Evolutionary conservation across 2,888 invertebrate genomes (phyloP).

Genomic region (Sipunculus nudus): DNA sequence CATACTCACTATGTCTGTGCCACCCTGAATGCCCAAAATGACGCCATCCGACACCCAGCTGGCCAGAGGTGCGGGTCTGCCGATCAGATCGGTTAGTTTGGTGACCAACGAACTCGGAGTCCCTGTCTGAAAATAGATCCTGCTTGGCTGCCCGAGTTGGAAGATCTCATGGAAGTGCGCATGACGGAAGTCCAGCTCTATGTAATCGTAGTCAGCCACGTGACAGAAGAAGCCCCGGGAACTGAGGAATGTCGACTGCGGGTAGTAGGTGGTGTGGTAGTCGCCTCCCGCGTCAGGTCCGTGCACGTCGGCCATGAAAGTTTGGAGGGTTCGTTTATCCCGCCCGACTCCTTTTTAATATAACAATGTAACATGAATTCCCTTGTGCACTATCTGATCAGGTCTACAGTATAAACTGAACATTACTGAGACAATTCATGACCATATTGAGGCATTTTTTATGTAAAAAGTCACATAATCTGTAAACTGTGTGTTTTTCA

Average conservation of each 20-base stretch:
- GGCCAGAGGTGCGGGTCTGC: conserved; percentile 49
- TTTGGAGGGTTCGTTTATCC: conserved; percentile 50
- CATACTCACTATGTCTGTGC: conserved; percentile 44
- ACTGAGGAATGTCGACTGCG: conserved; percentile 54
- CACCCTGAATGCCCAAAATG: conserved; percentile 55
- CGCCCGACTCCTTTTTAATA: conserved; percentile 61
- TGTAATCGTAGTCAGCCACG: conserved; percentile 47
- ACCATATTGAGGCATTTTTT: too few species aligned
- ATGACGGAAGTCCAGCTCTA: conserved; percentile 48
- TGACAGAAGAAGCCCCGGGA: conserved; percentile 49
- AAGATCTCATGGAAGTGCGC: conserved; percentile 46
- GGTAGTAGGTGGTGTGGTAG: conserved; percentile 56
- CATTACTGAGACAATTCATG: too few species aligned
- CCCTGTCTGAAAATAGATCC: too few species aligned
- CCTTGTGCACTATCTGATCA: too few species aligned
- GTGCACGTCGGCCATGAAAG: conserved; percentile 46
- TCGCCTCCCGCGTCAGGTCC: conserved; percentile 45
- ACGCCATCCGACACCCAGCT: conserved; percentile 51
- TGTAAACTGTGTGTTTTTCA: too few species aligned
- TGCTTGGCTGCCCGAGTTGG: neutral
- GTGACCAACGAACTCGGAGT: too few species aligned
- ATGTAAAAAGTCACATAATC: too few species aligned
- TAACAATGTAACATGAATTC: neutral
- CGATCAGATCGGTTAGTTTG: conserved; percentile 34
- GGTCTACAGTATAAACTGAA: too few species aligned